A percentile compares a stretch with the other conserved stretches of the same genome.
These are phyloP conservation scores for Aphaenogaster ashmeadi DNA, from an alignment of 1,140 invertebrate species.

Conservation along the genomic window DNA sequence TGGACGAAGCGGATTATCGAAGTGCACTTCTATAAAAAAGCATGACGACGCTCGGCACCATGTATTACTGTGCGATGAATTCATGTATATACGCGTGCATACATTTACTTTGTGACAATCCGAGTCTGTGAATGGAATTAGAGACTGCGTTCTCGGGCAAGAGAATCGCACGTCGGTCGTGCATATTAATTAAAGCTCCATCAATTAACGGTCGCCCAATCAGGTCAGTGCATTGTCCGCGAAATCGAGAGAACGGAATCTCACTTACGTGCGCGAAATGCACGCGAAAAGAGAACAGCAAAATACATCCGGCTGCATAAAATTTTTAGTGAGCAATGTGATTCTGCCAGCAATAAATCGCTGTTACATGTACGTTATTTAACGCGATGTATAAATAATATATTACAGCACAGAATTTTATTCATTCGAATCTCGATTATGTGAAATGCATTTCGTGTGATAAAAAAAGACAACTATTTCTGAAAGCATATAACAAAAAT, in stretches of 20 bases:
- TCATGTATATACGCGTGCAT: conserved; percentile 7
- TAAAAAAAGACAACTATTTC: not conserved
- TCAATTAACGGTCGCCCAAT: conserved; percentile 68
- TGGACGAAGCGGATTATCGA: conserved; percentile 26
- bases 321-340: not conserved
- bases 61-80: not conserved
- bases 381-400: not conserved
- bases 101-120: conserved; percentile 45
- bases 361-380: not conserved
- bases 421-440: not conserved
- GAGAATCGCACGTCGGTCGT: not conserved
- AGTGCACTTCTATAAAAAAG: conserved; percentile 48
- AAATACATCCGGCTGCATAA: not conserved
- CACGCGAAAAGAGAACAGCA: not conserved
- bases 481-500: not conserved
- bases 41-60: conserved; percentile 5
- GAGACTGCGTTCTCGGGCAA: conserved; percentile 23
- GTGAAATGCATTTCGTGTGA: not conserved
- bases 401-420: not conserved
- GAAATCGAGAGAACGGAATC: conserved; percentile 11
- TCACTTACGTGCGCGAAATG: not conserved
- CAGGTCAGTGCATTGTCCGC: conserved; percentile 53
- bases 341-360: not conserved
- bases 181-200: conserved; percentile 68
- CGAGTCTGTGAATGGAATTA: conserved; percentile 26